phyloP scores from a whole-genome alignment of 2,797 vertebrate genomes.

The Galago senegalensis region DNA sequence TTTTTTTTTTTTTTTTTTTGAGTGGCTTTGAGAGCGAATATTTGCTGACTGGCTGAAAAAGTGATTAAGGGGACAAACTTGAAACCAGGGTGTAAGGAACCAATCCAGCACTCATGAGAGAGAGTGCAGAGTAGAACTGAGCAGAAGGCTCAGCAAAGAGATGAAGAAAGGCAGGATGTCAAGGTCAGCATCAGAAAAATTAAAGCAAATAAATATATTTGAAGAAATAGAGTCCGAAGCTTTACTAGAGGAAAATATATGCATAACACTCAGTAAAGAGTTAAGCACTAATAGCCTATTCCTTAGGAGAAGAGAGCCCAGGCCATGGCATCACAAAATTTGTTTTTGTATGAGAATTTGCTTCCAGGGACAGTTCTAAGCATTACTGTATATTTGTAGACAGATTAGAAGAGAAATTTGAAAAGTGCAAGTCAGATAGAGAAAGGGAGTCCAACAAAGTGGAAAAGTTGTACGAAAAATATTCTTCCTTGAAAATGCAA shows the following conservation, averaged over 20 bases:
- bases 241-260: not conserved
- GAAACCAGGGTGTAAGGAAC: not conserved
- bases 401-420: not conserved
- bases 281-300: not conserved
- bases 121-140: not conserved
- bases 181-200: not conserved
- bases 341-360: not conserved
- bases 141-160: not conserved
- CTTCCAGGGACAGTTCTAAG: not conserved
- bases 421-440: not conserved
- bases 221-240: not conserved
- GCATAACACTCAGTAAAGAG: not conserved
- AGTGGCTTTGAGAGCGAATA: not conserved
- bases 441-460: not conserved
- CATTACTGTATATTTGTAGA: not conserved
- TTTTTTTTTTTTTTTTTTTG: not conserved
- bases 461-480: conserved; percentile 5
- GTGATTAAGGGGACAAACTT: not conserved
- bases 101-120: not conserved
- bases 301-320: not conserved
- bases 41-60: not conserved
- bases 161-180: not conserved
- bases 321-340: not conserved
- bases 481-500: not conserved
- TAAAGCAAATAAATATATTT: not conserved